Percentiles rank a stretch among this genome's conserved stretches.
Conservation (phyloP, 1,140 invertebrate genomes). For the Zaprionus ornatus region DNA sequence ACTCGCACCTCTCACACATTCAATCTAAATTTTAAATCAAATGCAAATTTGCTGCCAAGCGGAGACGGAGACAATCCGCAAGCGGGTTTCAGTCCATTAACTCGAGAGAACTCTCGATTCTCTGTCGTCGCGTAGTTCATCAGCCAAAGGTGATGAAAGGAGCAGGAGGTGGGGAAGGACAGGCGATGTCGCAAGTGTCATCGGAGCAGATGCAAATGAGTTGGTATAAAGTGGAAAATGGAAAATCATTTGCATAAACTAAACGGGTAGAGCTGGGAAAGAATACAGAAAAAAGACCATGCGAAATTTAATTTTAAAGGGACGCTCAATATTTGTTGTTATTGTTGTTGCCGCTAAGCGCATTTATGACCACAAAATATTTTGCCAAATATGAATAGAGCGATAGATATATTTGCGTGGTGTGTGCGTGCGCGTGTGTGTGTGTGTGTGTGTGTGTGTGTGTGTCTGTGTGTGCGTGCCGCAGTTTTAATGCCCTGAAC, state of each 20-base stretch:
- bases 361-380: constrained; percentile 50
- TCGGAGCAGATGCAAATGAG: constrained; percentile 15
- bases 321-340: background rate
- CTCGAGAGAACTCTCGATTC: background rate
- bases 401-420: background rate
- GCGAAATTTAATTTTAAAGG: constrained; percentile 5
- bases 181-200: background rate
- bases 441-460: background rate
- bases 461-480: background rate
- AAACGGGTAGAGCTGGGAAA: background rate
- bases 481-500: constrained; percentile 21
- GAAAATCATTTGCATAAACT: constrained; percentile 29
- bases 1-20: background rate
- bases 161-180: background rate
- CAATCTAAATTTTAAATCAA: constrained; percentile 1
- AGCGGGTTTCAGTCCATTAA: constrained; percentile 13
- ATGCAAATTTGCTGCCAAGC: constrained; percentile 3
- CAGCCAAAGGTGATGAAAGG: constrained; percentile 4
- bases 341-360: constrained; percentile 15
- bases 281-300: background rate
- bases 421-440: background rate
- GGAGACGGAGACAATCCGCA: background rate
- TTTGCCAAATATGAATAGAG: constrained; percentile 42
- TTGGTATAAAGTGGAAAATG: constrained; percentile 13
- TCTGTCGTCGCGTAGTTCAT: background rate